Conservation (phyloP, 2,113 vertebrate genomes). For the Pluvialis apricaria region DNA sequence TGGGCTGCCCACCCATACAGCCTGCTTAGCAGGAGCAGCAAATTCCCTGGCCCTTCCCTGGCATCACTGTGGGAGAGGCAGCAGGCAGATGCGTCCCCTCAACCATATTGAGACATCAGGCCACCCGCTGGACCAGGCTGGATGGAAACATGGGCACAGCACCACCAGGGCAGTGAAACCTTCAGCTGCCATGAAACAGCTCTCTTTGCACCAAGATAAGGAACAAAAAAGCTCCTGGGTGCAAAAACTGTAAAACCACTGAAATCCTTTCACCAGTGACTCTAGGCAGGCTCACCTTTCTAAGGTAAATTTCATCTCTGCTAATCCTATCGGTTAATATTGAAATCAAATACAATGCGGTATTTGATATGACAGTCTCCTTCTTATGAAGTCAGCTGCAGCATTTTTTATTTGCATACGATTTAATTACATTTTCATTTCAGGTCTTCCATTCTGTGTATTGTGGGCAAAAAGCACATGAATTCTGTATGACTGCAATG, state of each 20-base stretch:
- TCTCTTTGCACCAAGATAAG: not conserved
- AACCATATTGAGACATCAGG: not conserved
- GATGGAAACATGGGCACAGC: not conserved
- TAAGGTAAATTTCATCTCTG: constrained; percentile 73
- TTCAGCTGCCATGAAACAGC: not conserved
- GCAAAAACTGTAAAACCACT: constrained; percentile 26
- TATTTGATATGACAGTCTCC: constrained; percentile 62
- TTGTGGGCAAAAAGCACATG: constrained; percentile 16
- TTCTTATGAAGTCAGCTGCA: constrained; percentile 41
- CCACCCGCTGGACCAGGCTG: not conserved
- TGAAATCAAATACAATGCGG: constrained; percentile 69
- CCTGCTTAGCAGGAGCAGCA: not conserved
- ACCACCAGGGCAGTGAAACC: not conserved
- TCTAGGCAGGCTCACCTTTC: constrained; percentile 53
- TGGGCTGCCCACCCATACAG: not conserved
- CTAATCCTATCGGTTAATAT: constrained; percentile 72
- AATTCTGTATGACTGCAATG: constrained; percentile 25
- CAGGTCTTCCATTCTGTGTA: not conserved
- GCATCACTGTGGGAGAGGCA: not conserved
- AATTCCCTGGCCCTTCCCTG: not conserved
- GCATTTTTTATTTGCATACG: constrained; percentile 62
- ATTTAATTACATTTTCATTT: constrained; percentile 69
- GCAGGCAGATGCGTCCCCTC: not conserved
- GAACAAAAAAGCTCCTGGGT: not conserved
- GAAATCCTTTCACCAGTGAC: constrained; percentile 17